Evolutionary conservation across 2,113 vertebrate genomes (phyloP).

Genomic region (Xiphorhynchus elegans): DNA sequence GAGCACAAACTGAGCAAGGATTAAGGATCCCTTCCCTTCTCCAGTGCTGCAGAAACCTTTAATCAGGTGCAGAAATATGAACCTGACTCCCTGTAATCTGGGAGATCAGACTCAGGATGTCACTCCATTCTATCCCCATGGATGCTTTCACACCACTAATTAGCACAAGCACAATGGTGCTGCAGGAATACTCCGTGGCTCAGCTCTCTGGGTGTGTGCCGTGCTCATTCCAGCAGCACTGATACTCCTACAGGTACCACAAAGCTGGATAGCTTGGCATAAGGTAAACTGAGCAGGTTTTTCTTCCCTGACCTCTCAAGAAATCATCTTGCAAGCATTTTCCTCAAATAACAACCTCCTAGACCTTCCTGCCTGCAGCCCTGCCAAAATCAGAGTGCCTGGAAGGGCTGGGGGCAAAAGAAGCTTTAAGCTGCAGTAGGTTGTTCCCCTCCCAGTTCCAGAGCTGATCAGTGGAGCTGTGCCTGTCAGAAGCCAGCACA

Average conservation of each 20-base stretch:
- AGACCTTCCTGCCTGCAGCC: background rate
- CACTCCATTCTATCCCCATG: background rate
- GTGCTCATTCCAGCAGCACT: background rate
- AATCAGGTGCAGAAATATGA: background rate
- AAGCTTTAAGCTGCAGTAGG: background rate
- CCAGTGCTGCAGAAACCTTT: background rate
- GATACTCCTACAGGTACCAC: background rate
- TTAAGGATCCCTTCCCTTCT: rapidly evolving
- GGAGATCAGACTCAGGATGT: background rate
- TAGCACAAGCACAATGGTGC: rapidly evolving
- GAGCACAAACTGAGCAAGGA: rapidly evolving
- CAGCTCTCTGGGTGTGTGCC: background rate
- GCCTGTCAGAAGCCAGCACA: background rate
- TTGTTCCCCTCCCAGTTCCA: rapidly evolving
- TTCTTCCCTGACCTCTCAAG: background rate
- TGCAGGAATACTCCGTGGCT: background rate
- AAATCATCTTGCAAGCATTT: background rate
- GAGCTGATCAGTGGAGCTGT: background rate
- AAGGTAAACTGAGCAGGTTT: background rate
- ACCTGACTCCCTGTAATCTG: background rate
- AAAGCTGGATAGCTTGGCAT: background rate
- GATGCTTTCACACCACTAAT: background rate
- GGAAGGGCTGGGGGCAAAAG: background rate
- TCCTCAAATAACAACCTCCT: background rate
- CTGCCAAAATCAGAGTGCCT: rapidly evolving